Conservation (phyloP, 1,140 invertebrate species). For the Acromyrmex heyeri region DNA sequence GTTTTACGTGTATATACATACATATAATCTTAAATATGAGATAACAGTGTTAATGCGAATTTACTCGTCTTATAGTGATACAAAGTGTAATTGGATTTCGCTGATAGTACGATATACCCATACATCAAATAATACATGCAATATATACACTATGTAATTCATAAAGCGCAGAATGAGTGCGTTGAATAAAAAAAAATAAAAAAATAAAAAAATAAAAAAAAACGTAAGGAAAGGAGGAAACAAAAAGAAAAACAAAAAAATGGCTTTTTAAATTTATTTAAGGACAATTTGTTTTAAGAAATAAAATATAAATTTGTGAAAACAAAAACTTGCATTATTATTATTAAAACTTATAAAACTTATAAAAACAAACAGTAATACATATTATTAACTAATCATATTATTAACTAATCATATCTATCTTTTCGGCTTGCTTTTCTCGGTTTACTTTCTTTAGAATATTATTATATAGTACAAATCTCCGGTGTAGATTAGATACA, state of each 20-base stretch:
- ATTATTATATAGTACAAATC: conserved; percentile 12
- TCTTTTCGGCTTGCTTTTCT: neutral
- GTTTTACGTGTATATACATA: conserved; percentile 1
- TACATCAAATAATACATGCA: conserved; percentile 17
- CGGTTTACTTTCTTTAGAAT: neutral
- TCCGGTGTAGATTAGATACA: neutral
- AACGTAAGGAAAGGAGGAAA: conserved; percentile 45
- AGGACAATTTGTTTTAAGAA: conserved; percentile 73
- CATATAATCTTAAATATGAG: conserved; percentile 8
- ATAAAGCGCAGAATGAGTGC: neutral
- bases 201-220: neutral
- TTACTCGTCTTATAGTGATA: conserved; percentile 5
- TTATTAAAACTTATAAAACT: conserved; percentile 66
- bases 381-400: too few relatives aligned
- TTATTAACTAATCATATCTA: neutral
- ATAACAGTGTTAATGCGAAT: neutral
- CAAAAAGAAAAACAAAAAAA: conserved; percentile 54
- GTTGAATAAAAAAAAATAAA: neutral
- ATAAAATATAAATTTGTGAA: conserved; percentile 86
- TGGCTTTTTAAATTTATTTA: neutral
- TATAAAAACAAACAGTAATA: conserved; percentile 76
- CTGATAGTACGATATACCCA: conserved; percentile 1
- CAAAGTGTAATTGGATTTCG: conserved; percentile 27
- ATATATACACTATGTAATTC: conserved; percentile 21
- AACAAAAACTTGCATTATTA: conserved; percentile 85